Evolutionary conservation across 2,113 vertebrate genomes (phyloP), one percentile per base, ranked within the genome.

Genomic region (Pholis gunnellus): DNA sequence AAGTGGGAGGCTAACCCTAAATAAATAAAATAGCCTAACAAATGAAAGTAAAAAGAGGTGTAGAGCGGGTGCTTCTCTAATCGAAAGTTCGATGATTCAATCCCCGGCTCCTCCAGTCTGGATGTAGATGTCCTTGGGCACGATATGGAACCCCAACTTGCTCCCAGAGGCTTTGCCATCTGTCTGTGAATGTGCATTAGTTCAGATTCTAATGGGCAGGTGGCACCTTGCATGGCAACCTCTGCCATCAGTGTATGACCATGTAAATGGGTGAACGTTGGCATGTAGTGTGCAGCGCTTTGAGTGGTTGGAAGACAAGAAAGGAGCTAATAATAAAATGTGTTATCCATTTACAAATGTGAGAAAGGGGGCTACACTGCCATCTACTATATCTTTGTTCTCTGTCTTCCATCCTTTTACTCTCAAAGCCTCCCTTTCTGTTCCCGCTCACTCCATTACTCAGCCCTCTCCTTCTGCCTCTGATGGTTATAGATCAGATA

Each of bases 401-500:
- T 78, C 3, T 15, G 13, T 70, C 29, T 74, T 73, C 75, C 15
- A 34, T 72, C 71, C 57, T 65, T 63, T 65, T 17, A 44, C 48
- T 60, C 31, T 54, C 63, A 20, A 15, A 64, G 71, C 42, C 67
- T 85, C 40, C 54, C 68, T 80, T 67, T 89, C 56, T 63, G 44
- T 79, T 82, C 73, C 31, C 69, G 73, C 74, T 86, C 79, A 54
- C 67, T 81, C 82, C 61, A 71, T 77, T 85, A 61, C 76, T 75
- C 56, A 42, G 72, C 82, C 75, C 52, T 77, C 77, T 83, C 72
- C 69, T 88, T 88, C 82, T 77, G 74, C 66, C 75, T 56, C 81
- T 84, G 88, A 94, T 81, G 83, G 90, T 85, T 93, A 95, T 92
- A 87, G 93, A 95, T 94, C 80, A 86, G 93, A 93, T 93, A 90